Conservation (phyloP, 2,113 vertebrate species). For the Alectura lathami region DNA sequence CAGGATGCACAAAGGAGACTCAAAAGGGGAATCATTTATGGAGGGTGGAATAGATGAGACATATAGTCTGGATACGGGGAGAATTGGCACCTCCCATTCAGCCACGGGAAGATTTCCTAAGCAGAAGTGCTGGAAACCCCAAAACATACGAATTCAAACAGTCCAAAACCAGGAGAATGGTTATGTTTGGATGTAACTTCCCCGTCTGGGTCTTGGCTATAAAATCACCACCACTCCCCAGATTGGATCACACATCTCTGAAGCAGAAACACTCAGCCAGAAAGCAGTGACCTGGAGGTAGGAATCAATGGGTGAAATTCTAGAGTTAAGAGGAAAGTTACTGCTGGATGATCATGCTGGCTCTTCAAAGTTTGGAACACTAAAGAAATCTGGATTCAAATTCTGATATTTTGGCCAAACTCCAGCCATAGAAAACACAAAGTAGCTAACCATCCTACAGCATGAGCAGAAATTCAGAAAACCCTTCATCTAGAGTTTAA, state of each 20-base stretch:
- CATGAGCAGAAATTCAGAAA: neutral
- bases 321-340: neutral
- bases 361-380: neutral
- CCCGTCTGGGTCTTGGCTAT: neutral
- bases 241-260: neutral
- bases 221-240: neutral
- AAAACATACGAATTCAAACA: neutral
- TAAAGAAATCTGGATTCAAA: neutral
- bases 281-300: neutral
- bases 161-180: neutral
- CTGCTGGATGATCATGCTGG: neutral
- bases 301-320: neutral
- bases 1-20: neutral
- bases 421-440: neutral
- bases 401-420: neutral
- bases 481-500: neutral
- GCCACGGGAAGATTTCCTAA: neutral
- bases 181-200: neutral
- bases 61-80: neutral
- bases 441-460: neutral
- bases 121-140: neutral
- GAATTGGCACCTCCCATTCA: neutral
- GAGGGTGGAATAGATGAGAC: neutral
- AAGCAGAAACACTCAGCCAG: neutral
- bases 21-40: neutral